Conservation (phyloP, 2,888 invertebrate species). For the Teinopalpus imperialis region DNA sequence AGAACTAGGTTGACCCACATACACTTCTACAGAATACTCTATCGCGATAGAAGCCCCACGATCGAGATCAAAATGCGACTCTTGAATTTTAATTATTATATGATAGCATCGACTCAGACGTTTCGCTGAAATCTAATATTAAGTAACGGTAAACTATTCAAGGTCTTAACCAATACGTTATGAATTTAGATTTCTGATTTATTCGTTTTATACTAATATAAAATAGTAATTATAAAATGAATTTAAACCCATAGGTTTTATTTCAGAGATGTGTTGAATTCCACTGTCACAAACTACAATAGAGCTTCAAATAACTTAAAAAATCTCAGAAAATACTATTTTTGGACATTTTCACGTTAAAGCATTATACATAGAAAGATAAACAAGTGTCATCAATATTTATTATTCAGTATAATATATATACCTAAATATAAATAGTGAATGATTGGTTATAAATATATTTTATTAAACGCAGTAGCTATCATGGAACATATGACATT, state of each 20-base stretch:
- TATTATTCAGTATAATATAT: constrained; percentile 19
- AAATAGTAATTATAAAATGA: too few species aligned
- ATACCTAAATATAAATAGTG: constrained; percentile 19
- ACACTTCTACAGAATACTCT: constrained; percentile 50
- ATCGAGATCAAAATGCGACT: constrained; percentile 51
- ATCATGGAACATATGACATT: background rate
- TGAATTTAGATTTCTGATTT: constrained; percentile 7
- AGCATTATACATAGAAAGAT: constrained; percentile 16
- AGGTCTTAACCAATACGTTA: constrained; percentile 4
- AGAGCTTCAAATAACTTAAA: too few species aligned
- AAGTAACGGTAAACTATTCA: constrained; percentile 24
- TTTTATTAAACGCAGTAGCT: background rate
- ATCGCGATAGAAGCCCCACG: constrained; percentile 50
- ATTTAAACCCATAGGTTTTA: too few species aligned
- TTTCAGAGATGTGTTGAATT: too few species aligned
- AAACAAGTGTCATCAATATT: constrained; percentile 26
- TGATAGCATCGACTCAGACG: constrained; percentile 30
- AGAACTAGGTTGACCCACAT: constrained; percentile 56
- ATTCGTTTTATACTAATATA: too few species aligned
- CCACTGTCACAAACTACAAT: too few species aligned
- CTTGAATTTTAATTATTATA: constrained; percentile 62
- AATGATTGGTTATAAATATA: constrained; percentile 14
- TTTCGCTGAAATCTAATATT: constrained; percentile 27
- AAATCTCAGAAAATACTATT: too few species aligned
- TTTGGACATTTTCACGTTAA: constrained; percentile 4